Conservation (phyloP, 2,888 invertebrate species). For the Luperina nickerlii region DNA sequence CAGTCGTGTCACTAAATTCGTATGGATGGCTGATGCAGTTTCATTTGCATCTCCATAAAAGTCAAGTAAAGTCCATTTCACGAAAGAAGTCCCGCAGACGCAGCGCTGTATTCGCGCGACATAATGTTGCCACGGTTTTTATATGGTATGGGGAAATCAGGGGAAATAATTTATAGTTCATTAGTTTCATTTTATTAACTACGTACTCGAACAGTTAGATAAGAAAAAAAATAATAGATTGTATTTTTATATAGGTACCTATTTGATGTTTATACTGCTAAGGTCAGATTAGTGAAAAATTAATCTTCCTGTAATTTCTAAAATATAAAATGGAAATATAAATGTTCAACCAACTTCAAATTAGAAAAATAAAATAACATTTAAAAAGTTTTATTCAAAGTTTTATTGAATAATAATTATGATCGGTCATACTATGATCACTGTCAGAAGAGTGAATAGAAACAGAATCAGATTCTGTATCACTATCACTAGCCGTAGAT, state of each 20-base stretch:
- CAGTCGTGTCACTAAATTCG: no score
- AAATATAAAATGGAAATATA: constrained; percentile 37
- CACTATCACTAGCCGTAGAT: constrained; percentile 28
- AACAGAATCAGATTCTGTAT: constrained; percentile 39
- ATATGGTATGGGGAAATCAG: constrained; percentile 18
- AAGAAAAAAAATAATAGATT: no score
- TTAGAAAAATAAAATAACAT: constrained; percentile 32
- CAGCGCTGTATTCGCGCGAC: constrained; percentile 33
- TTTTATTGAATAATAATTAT: constrained; percentile 42
- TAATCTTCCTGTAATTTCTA: constrained; percentile 32
- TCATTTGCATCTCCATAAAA: no score
- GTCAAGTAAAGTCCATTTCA: no score
- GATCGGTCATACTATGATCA: constrained; percentile 37
- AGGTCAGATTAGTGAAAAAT: constrained; percentile 36
- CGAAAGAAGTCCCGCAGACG: background rate
- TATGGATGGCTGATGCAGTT: no score
- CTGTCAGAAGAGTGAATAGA: constrained; percentile 29
- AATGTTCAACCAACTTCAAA: constrained; percentile 22
- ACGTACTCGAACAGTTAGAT: no score
- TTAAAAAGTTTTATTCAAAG: no score
- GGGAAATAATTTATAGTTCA: constrained; percentile 25
- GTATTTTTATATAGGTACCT: constrained; percentile 4
- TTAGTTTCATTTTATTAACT: background rate
- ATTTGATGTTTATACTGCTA: constrained; percentile 23
- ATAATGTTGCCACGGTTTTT: constrained; percentile 29